phyloP scores from a whole-genome alignment of 1,140 invertebrate genomes.

The Drosophila eugracilis region DNA sequence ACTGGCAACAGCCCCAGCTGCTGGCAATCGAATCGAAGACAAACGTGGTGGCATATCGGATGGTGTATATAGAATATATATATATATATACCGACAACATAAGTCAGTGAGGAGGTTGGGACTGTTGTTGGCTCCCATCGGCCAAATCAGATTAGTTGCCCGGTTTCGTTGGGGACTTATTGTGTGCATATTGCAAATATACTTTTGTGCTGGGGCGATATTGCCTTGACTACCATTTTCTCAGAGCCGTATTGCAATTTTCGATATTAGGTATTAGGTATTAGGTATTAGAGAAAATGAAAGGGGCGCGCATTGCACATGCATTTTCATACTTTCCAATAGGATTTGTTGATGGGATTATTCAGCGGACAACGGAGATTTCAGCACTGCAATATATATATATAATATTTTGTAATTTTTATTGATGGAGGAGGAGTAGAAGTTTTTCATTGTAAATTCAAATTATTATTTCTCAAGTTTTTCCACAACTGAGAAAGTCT shows the following conservation, averaged over 20 bases:
- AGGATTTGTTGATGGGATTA: background rate
- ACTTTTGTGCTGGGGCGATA: constrained; percentile 7
- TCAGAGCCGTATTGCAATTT: background rate
- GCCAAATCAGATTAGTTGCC: constrained; percentile 37
- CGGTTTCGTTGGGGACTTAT: constrained; percentile 25
- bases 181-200: constrained; percentile 36
- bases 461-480: no score
- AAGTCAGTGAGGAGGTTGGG: background rate
- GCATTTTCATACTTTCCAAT: background rate
- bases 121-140: background rate
- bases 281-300: constrained; percentile 5
- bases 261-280: no score
- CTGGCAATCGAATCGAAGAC: constrained; percentile 38
- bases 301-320: constrained; percentile 6
- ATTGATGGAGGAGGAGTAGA: background rate
- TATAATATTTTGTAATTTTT: background rate
- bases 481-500: no score
- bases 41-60: constrained; percentile 12
- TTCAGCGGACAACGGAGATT: background rate
- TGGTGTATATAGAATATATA: background rate
- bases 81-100: no score
- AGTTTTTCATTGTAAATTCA: no score
- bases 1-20: constrained; percentile 13
- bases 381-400: background rate
- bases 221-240: constrained; percentile 24